phyloP scores from a whole-genome alignment of 1,140 invertebrate species.

The Ostrea edulis region DNA sequence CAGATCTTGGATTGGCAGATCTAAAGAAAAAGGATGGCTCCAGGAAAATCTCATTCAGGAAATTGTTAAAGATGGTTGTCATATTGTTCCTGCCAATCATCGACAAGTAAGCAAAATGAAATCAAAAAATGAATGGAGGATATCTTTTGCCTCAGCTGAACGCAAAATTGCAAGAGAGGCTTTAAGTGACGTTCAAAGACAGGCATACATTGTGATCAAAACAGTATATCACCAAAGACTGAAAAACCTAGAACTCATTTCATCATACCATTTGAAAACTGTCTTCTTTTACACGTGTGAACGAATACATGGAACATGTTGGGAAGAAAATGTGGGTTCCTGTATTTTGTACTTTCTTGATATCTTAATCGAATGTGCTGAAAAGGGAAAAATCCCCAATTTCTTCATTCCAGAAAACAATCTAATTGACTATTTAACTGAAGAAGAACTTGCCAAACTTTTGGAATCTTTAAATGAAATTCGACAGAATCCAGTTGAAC shows the following conservation, averaged over 20 bases:
- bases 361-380: conserved; percentile 39
- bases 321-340: conserved; percentile 24
- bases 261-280: conserved; percentile 49
- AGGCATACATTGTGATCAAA: conserved; percentile 43
- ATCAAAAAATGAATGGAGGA: conserved; percentile 30
- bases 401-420: conserved; percentile 55
- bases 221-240: conserved; percentile 20
- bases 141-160: conserved; percentile 45
- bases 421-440: conserved; percentile 46
- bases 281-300: conserved; percentile 50
- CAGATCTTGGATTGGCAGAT: conserved; percentile 10
- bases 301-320: neutral
- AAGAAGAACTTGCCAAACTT: conserved; percentile 28
- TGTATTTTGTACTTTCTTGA: conserved; percentile 48
- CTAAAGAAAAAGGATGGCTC: conserved; percentile 13
- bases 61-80: conserved; percentile 36
- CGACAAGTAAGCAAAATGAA: neutral
- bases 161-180: conserved; percentile 36
- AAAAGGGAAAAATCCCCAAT: conserved; percentile 41
- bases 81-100: conserved; percentile 40
- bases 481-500: conserved; percentile 42
- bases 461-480: neutral
- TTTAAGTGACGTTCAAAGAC: conserved; percentile 34
- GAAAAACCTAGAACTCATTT: conserved; percentile 34
- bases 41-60: neutral